phyloP scores from a whole-genome alignment of 2,113 vertebrate species.

The Chlorocebus sabaeus region DNA sequence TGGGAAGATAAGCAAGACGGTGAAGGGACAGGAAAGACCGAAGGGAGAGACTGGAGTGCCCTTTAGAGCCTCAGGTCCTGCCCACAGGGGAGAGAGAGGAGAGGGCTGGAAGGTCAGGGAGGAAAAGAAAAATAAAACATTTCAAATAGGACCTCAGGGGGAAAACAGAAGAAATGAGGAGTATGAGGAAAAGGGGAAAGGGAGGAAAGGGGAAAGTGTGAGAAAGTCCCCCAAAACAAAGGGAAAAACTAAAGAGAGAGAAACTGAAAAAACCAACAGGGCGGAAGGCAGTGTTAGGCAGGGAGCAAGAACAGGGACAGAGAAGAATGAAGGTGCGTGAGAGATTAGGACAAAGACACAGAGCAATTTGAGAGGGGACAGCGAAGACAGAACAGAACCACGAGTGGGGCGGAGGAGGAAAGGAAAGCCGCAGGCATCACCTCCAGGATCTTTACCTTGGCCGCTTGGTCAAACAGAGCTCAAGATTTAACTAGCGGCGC shows the following conservation, averaged over 20 bases:
- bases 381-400: slow-evolving; percentile 76
- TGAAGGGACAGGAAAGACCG: slow-evolving; percentile 32
- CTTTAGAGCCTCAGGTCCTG: slow-evolving; percentile 65
- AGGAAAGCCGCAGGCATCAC: slow-evolving; percentile 77
- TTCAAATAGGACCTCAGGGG: not conserved
- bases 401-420: slow-evolving; percentile 81
- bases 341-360: slow-evolving; percentile 64
- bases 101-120: not conserved
- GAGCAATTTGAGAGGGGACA: not conserved
- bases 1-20: slow-evolving; percentile 57
- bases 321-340: slow-evolving; percentile 22
- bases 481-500: slow-evolving; percentile 82
- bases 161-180: slow-evolving; percentile 17
- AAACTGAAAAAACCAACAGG: slow-evolving; percentile 22
- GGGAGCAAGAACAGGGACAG: slow-evolving; percentile 69
- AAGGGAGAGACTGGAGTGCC: slow-evolving; percentile 47
- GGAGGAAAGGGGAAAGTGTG: not conserved
- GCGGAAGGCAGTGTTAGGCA: slow-evolving; percentile 30
- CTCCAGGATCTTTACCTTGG: slow-evolving; percentile 81
- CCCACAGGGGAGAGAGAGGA: slow-evolving; percentile 53
- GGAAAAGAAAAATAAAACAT: slow-evolving; percentile 23
- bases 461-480: slow-evolving; percentile 83
- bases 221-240: slow-evolving; percentile 37
- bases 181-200: not conserved
- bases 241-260: not conserved